Evolutionary conservation across 2,888 invertebrate species (phyloP).

Genomic region (Anticlea derivata): DNA sequence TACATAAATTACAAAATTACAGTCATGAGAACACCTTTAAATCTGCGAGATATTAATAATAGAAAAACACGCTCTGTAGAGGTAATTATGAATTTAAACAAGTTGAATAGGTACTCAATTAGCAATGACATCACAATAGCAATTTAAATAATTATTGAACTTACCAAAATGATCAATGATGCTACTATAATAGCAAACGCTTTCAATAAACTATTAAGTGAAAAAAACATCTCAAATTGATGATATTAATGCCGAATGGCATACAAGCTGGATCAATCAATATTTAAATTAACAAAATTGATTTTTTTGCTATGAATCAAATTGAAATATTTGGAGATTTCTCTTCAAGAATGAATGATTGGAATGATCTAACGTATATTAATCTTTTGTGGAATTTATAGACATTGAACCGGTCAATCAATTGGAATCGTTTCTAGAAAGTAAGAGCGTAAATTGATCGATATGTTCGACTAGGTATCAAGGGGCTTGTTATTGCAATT

Average conservation of each 20-base stretch:
- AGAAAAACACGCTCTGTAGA: conserved; percentile 3
- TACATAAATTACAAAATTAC: conserved; percentile 1
- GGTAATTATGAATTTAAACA: conserved; percentile 10
- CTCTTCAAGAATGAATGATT: conserved; percentile 11
- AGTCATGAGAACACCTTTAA: background rate
- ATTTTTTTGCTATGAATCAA: too few relatives aligned
- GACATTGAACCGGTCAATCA: conserved; percentile 9
- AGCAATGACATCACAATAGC: conserved; percentile 15
- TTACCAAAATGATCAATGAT: conserved; percentile 5
- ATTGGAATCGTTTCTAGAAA: conserved; percentile 30
- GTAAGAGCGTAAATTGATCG: conserved; percentile 27
- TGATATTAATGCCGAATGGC: background rate
- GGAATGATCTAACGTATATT: background rate
- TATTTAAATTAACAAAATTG: background rate
- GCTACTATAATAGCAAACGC: conserved; percentile 1
- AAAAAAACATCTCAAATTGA: background rate
- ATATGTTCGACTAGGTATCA: background rate
- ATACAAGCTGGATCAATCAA: background rate
- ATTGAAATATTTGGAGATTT: conserved; percentile 11
- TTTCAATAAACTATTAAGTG: background rate
- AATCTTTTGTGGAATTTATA: too few relatives aligned
- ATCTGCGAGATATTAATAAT: background rate
- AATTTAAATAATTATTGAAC: conserved; percentile 1
- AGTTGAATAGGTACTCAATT: conserved; percentile 14
- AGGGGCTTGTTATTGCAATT: conserved; percentile 5